These are phyloP conservation scores for Thalassarche chlororhynchos DNA, from an alignment of 2,113 vertebrate genomes.

Conservation along the genomic window DNA sequence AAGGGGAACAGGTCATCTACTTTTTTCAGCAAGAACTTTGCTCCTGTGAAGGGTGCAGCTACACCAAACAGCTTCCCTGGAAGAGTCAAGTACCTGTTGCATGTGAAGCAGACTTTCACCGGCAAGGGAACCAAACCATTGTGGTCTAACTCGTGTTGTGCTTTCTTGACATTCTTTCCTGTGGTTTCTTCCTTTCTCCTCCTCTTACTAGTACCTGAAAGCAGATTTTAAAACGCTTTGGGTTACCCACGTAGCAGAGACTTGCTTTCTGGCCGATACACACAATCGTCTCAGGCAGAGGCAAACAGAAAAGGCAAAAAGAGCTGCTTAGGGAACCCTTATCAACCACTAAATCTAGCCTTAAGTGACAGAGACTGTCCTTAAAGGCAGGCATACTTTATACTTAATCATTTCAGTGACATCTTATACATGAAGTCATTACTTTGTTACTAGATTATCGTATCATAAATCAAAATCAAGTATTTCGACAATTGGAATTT, in stretches of 20 bases:
- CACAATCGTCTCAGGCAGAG: background rate
- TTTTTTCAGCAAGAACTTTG: background rate
- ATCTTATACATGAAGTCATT: background rate
- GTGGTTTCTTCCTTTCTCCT: conserved; percentile 94
- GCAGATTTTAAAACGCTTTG: conserved; percentile 9
- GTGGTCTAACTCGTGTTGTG: conserved; percentile 94
- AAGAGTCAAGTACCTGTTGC: conserved; percentile 85
- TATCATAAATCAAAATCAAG: background rate
- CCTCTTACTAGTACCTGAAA: conserved; percentile 94
- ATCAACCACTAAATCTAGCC: background rate
- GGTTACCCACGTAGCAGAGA: background rate
- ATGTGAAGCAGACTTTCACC: conserved; percentile 95
- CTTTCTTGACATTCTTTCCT: conserved; percentile 92
- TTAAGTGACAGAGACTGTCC: background rate
- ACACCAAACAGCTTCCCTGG: background rate
- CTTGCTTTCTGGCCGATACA: background rate
- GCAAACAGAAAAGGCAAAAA: background rate
- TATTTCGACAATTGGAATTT: background rate
- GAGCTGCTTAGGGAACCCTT: background rate
- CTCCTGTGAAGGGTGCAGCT: background rate
- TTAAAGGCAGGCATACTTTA: background rate
- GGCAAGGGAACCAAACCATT: conserved; percentile 95
- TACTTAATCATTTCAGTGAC: background rate
- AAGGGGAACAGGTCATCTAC: background rate
- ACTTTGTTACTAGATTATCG: background rate